Percentiles rank a stretch among this genome's conserved stretches.
These are phyloP conservation scores for Dexiosoma caninum DNA, from an alignment of 2,888 invertebrate species.

Conservation along the genomic window DNA sequence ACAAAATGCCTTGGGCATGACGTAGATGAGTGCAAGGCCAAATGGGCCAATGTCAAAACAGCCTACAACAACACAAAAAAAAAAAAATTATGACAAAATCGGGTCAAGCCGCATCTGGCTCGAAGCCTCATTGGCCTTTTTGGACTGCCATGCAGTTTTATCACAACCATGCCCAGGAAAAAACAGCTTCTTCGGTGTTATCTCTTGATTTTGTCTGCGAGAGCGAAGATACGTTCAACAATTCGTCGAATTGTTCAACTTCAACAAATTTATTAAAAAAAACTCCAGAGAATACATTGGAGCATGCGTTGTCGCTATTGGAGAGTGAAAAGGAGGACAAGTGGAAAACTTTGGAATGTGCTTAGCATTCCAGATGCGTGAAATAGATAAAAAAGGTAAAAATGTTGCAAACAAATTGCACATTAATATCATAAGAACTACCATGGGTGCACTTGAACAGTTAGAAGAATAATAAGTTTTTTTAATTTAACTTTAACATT, in stretches of 20 bases:
- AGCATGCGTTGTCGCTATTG: slow-evolving; percentile 13
- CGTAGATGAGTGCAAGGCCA: slow-evolving; percentile 11
- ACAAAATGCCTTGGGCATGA: slow-evolving; percentile 3
- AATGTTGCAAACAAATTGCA: no score
- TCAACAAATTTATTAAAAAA: slow-evolving; percentile 1
- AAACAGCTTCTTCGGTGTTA: slow-evolving; percentile 12
- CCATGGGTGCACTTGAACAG: neutral
- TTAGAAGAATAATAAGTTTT: neutral
- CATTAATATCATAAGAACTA: no score
- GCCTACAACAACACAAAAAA: slow-evolving; percentile 20
- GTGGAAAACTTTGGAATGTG: neutral
- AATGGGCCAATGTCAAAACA: slow-evolving; percentile 4
- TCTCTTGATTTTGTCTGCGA: slow-evolving; percentile 13
- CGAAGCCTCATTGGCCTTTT: slow-evolving; percentile 10
- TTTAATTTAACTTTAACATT: slow-evolving; percentile 2
- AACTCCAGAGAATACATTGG: slow-evolving; percentile 17
- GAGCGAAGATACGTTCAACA: neutral
- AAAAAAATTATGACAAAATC: slow-evolving; percentile 1
- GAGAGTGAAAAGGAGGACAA: slow-evolving; percentile 9
- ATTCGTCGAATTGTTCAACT: neutral
- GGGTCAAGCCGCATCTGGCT: neutral
- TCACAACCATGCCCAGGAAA: neutral
- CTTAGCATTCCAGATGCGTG: no score
- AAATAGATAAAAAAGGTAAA: no score
- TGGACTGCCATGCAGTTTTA: slow-evolving; percentile 7